Conservation (phyloP, 2,113 vertebrate species). For the Cyanoramphus novaezelandiae region DNA sequence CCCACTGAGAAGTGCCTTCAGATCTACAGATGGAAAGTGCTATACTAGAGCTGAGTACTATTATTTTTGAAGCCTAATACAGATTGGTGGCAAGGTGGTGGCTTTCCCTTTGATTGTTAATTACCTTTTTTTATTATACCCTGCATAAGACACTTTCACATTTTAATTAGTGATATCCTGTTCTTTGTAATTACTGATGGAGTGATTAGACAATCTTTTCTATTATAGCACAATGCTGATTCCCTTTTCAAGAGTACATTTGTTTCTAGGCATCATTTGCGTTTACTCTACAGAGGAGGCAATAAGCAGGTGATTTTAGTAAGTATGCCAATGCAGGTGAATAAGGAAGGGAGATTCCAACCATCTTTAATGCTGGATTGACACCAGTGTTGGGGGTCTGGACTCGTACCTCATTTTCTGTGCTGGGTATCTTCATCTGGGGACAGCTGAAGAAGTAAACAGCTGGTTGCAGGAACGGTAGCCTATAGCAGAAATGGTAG, state of each 20-base stretch:
- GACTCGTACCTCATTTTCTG: background rate
- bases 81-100: background rate
- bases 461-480: background rate
- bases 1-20: background rate
- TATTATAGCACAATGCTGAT: background rate
- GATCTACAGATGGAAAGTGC: background rate
- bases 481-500: background rate
- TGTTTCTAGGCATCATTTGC: background rate
- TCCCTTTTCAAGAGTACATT: background rate
- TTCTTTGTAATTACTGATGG: slow-evolving; percentile 56
- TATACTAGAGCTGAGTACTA: background rate
- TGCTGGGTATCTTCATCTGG: background rate
- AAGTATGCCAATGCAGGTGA: background rate
- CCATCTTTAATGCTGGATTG: background rate
- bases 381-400: background rate
- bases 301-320: background rate
- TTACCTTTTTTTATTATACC: slow-evolving; percentile 8
- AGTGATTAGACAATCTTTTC: slow-evolving; percentile 39
- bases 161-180: slow-evolving; percentile 57
- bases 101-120: slow-evolving; percentile 33
- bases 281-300: background rate
- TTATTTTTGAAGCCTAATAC: background rate
- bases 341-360: background rate
- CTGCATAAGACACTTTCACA: slow-evolving; percentile 7
- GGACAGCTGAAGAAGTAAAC: background rate